A percentile compares a stretch with the other conserved stretches of the same genome.
Conservation (phyloP, 2,113 vertebrate genomes). For the Phycodurus eques region DNA sequence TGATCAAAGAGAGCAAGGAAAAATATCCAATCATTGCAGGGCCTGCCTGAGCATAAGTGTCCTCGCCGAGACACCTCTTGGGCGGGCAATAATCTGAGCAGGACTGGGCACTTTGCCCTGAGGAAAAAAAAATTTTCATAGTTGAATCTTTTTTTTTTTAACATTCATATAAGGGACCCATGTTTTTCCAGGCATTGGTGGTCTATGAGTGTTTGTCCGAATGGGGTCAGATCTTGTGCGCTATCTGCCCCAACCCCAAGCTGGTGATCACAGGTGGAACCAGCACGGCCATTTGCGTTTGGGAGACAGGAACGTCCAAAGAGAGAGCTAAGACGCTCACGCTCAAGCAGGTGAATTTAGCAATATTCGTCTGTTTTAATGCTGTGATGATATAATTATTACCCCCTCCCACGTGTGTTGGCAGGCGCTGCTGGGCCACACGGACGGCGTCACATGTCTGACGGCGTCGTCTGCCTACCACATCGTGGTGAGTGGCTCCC, state of each 20-base stretch:
- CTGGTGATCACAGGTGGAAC: conserved; percentile 90
- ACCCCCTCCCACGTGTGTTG: background rate
- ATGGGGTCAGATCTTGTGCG: conserved; percentile 94
- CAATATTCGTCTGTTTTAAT: background rate
- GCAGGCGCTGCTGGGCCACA: conserved; percentile 94
- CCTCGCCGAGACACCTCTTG: background rate
- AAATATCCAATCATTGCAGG: too few species aligned
- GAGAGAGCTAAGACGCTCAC: conserved; percentile 88
- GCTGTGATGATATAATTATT: background rate
- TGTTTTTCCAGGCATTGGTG: conserved; percentile 77
- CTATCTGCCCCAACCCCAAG: conserved; percentile 93
- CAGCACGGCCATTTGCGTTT: conserved; percentile 93
- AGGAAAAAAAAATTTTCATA: background rate
- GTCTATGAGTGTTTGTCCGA: conserved; percentile 97
- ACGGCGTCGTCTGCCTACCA: conserved; percentile 91
- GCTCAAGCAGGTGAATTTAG: conserved; percentile 86
- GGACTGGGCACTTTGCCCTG: background rate
- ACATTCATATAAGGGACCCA: background rate
- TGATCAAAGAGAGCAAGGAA: too few species aligned
- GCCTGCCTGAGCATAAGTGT: too few species aligned
- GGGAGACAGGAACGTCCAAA: conserved; percentile 92
- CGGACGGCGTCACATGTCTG: conserved; percentile 89
- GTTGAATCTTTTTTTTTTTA: background rate
- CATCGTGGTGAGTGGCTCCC: conserved; percentile 93
- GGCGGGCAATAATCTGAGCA: background rate